These are phyloP conservation scores for Archilochus colubris DNA, from an alignment of 2,113 vertebrate genomes.

Conservation along the genomic window DNA sequence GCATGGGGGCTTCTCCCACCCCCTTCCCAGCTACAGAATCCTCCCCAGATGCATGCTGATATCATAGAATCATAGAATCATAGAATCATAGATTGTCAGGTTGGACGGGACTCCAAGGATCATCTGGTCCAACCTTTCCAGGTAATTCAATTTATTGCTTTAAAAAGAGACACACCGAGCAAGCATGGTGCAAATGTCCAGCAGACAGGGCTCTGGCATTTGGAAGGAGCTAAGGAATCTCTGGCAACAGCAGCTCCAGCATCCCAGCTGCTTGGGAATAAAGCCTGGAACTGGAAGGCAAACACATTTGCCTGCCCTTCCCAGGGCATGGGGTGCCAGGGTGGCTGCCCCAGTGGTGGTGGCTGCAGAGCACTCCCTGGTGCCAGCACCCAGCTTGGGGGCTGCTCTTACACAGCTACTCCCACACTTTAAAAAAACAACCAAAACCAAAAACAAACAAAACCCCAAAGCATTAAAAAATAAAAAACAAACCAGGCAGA, in stretches of 20 bases:
- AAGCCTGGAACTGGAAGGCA: neutral
- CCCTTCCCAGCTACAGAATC: neutral
- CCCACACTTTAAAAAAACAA: neutral
- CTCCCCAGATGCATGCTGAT: neutral
- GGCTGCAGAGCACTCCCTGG: neutral
- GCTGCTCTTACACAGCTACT: neutral
- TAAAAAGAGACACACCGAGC: neutral
- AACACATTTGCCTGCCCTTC: neutral
- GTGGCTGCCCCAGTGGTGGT: neutral
- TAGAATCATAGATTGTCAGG: too few relatives aligned
- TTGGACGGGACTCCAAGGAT: too few relatives aligned
- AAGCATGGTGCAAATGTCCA: rapidly evolving
- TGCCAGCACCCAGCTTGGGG: neutral
- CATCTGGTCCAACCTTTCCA: too few relatives aligned
- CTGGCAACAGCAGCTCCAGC: neutral
- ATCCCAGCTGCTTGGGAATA: neutral
- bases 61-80: neutral
- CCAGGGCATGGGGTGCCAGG: neutral
- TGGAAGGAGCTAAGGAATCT: neutral
- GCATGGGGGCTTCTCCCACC: neutral
- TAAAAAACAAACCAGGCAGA: neutral
- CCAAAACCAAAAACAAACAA: neutral
- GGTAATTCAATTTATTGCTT: neutral
- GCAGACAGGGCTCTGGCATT: neutral
- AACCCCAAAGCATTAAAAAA: neutral